Evolutionary conservation across 2,113 vertebrate species (phyloP), one percentile per base, ranked within the genome.

Genomic region (Osmerus mordax): DNA sequence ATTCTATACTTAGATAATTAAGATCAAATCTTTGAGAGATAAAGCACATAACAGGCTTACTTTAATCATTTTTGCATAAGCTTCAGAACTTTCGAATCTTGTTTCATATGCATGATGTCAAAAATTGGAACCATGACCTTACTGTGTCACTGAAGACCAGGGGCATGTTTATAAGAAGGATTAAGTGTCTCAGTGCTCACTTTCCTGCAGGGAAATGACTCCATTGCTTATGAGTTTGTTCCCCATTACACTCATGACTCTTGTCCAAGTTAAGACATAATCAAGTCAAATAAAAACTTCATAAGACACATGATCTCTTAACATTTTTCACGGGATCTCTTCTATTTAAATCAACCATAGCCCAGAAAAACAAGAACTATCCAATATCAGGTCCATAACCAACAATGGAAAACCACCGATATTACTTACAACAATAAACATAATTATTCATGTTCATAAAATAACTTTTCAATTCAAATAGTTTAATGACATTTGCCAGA

Each of bases 101-200:
- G 72, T 83, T 86, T 72, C 70, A 83, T 84, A 85, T 85, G 78
- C 53, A 84, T 84, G 63, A 77, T 74, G 58, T 63, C 66, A 82
- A 79, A 76, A 72, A 53, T 28, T 47, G 14, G 19, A 36, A 15
- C 16, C 65, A 29, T 73, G 51, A 71, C 81, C 32, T 75, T 41
- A 77, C 32, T 78, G 70, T 78, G 72, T 84, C 59, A 62, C 67
- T 77, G 70, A 71, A 7, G 53, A 67, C 67, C 68, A 60, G 9
- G 18, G 60, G 36, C 72, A 67, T 70, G 72, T 72, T 76, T 77
- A 61, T 60, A 56, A 83, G 71, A n/a, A 1, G 62, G 75, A 85
- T 82, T 77, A 80, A 78, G 85, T 65, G 8, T 28, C 47, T 67
- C 52, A 23, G n/a, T 21, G 14, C n/a, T 65, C 12, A 64, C 62